Evolutionary conservation across 2,888 invertebrate species (phyloP).

Genomic region (Deilephila porcellus): DNA sequence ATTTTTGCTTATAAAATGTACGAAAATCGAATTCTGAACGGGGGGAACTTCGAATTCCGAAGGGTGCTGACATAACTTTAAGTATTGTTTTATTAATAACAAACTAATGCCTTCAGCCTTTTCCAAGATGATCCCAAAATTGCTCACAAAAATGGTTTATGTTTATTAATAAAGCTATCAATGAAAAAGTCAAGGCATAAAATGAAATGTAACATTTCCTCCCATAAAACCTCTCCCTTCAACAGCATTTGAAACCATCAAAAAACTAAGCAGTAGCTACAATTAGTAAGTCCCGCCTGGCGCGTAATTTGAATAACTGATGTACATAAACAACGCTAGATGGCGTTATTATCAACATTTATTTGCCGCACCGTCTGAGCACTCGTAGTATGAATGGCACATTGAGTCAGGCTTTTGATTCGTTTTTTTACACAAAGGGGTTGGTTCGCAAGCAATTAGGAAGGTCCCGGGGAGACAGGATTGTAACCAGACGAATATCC

Average conservation of each 20-base stretch:
- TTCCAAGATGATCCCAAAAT: too few species aligned
- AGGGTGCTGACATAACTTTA: too few species aligned
- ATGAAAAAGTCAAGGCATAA: too few species aligned
- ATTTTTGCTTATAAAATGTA: too few species aligned
- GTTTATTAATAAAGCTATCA: too few species aligned
- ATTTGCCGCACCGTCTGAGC: slow-evolving; percentile 16
- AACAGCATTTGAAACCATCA: background rate
- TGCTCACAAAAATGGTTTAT: too few species aligned
- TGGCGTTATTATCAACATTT: slow-evolving; percentile 25
- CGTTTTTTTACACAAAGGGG: slow-evolving; percentile 8
- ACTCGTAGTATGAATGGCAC: slow-evolving; percentile 17
- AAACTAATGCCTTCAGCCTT: too few species aligned
- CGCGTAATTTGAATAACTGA: slow-evolving; percentile 23
- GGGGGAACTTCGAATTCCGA: too few species aligned
- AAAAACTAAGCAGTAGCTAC: slow-evolving; percentile 1
- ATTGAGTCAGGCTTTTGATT: slow-evolving; percentile 21
- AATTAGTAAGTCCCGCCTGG: background rate
- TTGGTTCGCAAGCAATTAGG: slow-evolving; percentile 35
- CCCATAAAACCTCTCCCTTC: background rate
- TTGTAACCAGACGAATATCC: slow-evolving; percentile 74
- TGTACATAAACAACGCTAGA: slow-evolving; percentile 4
- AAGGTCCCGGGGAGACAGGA: slow-evolving; percentile 51
- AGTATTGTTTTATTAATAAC: too few species aligned
- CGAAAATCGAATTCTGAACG: too few species aligned
- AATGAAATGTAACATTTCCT: background rate